Evolutionary conservation across 2,888 invertebrate species (phyloP).

Genomic region (Ormia ochracea): DNA sequence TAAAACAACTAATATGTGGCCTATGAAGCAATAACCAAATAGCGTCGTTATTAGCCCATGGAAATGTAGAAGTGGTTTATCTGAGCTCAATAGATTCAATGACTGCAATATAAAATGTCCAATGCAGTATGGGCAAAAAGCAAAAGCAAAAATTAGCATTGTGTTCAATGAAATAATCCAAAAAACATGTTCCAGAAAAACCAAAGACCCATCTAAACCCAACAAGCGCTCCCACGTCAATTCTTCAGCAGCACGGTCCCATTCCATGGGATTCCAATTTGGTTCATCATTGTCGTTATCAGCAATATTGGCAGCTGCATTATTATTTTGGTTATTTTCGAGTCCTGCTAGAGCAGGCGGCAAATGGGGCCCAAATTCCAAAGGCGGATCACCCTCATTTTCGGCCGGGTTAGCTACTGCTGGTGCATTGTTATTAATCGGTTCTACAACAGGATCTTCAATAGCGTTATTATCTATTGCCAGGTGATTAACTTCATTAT

Average conservation of each 20-base stretch:
- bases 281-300: conserved; percentile 76
- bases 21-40: conserved; percentile 94
- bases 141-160: conserved; percentile 96
- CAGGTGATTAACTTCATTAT: conserved; percentile 67
- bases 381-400: conserved; percentile 77
- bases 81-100: conserved; percentile 78
- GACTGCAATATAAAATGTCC: conserved; percentile 89
- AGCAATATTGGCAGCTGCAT: conserved; percentile 74
- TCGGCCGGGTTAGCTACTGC: conserved; percentile 75
- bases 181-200: conserved; percentile 98
- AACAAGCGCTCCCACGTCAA: conserved; percentile 98
- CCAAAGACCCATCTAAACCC: conserved; percentile 96
- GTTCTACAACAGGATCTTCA: conserved; percentile 70
- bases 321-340: conserved; percentile 50
- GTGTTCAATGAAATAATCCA: conserved; percentile 99
- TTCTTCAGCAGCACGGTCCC: conserved; percentile 98
- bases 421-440: conserved; percentile 73
- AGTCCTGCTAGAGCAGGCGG: conserved; percentile 76
- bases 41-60: conserved; percentile 94
- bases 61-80: conserved; percentile 84
- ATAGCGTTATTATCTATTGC: conserved; percentile 67
- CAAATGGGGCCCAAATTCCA: conserved; percentile 80
- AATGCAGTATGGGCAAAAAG: conserved; percentile 97
- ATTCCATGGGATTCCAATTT: conserved; percentile 99
- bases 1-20: conserved; percentile 86